These are phyloP conservation scores for Himalopsyche anomala DNA, from an alignment of 2,888 invertebrate species.

Conservation along the genomic window DNA sequence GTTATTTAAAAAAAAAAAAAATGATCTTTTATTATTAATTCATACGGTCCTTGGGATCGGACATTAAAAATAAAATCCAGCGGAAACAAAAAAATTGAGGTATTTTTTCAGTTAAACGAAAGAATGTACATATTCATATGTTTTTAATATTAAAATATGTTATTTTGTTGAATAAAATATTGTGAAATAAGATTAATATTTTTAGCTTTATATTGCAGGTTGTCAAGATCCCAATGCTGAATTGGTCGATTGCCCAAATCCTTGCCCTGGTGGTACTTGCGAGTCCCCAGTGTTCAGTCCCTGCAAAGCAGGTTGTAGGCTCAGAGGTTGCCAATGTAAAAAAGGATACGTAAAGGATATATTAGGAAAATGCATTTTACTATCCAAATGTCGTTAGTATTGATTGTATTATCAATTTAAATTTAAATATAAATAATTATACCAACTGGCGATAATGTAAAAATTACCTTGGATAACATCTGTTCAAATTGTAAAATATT, in stretches of 20 bases:
- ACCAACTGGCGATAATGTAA: neutral
- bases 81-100: too few relatives aligned
- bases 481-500: conserved; percentile 27
- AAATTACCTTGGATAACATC: conserved; percentile 9
- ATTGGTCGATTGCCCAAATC: conserved; percentile 54
- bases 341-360: conserved; percentile 49
- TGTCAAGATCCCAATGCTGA: conserved; percentile 58
- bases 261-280: conserved; percentile 60
- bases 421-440: neutral
- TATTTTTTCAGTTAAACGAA: too few relatives aligned
- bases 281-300: conserved; percentile 46
- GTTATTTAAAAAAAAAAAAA: too few relatives aligned
- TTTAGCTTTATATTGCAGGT: conserved; percentile 32
- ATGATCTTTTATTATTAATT: too few relatives aligned
- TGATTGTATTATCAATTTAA: neutral
- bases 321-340: conserved; percentile 53
- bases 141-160: too few relatives aligned
- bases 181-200: neutral
- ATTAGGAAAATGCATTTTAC: conserved; percentile 48
- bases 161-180: too few relatives aligned
- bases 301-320: conserved; percentile 31
- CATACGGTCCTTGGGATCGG: too few relatives aligned
- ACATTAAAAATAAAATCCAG: too few relatives aligned
- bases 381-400: conserved; percentile 52
- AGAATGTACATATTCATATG: too few relatives aligned